Conservation (phyloP, 2,797 vertebrate species). For the Muscicapa comitata region DNA sequence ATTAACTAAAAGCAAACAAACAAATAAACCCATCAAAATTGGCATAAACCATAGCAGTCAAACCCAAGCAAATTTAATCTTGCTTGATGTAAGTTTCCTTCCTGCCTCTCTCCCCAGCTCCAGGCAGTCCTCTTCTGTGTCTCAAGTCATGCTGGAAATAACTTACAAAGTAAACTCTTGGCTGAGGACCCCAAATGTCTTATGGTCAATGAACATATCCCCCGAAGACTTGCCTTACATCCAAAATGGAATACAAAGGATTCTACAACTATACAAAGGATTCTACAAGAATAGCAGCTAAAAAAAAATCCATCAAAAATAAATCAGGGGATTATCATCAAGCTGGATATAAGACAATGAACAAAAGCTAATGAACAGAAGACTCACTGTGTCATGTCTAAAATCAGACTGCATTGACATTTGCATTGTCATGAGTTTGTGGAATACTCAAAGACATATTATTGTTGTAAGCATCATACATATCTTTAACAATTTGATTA, state of each 20-base stretch:
- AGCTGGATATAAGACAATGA: slow-evolving; percentile 12
- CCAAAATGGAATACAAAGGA: not conserved
- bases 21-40: not conserved
- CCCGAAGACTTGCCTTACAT: not conserved
- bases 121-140: not conserved
- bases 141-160: not conserved
- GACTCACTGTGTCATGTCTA: not conserved
- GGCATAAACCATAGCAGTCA: not conserved
- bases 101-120: not conserved
- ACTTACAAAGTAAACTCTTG: not conserved
- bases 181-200: not conserved
- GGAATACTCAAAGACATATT: not conserved
- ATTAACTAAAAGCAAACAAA: not conserved
- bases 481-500: not conserved
- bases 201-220: not conserved
- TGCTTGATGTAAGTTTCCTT: not conserved
- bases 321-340: not conserved
- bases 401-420: slow-evolving; percentile 4
- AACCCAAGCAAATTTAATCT: not conserved
- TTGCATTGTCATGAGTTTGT: not conserved
- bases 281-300: not conserved
- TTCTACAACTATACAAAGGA: not conserved
- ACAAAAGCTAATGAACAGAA: slow-evolving; percentile 34
- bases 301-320: not conserved
- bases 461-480: not conserved